Percentiles rank a stretch among this genome's conserved stretches.
Conservation (phyloP, 2,797 vertebrate species). For the Zalophus californianus region DNA sequence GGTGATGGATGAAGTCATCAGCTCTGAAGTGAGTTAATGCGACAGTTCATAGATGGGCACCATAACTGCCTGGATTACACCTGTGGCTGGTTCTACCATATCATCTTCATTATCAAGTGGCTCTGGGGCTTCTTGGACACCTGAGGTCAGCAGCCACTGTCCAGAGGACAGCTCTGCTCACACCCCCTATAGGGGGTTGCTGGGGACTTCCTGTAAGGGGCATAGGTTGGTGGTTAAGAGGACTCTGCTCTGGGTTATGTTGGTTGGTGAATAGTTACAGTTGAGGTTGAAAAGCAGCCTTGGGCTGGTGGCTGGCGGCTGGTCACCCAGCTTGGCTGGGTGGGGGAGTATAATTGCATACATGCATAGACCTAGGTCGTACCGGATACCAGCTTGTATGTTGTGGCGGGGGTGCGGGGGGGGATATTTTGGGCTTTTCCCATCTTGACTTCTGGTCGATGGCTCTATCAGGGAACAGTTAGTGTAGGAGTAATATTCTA, state of each 20-base stretch:
- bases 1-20: not conserved
- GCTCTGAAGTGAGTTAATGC: not conserved
- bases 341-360: too few species aligned
- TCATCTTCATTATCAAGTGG: not conserved
- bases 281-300: conserved; percentile 62
- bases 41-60: not conserved
- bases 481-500: not conserved
- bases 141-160: not conserved
- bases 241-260: conserved; percentile 55
- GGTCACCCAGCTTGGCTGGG: not conserved
- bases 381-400: not conserved
- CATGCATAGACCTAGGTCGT: too few species aligned
- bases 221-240: not conserved
- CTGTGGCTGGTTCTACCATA: not conserved
- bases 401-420: too few species aligned
- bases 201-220: not conserved
- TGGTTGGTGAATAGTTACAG: conserved; percentile 53
- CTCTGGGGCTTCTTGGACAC: not conserved
- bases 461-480: not conserved
- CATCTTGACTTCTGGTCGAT: not conserved
- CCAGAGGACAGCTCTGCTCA: not conserved
- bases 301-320: not conserved
- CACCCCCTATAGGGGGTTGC: not conserved
- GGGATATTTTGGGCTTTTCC: not conserved
- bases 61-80: not conserved